Evolutionary conservation across 2,113 vertebrate species (phyloP), one percentile per base, ranked within the genome.

Genomic region (Microtus richardsoni): DNA sequence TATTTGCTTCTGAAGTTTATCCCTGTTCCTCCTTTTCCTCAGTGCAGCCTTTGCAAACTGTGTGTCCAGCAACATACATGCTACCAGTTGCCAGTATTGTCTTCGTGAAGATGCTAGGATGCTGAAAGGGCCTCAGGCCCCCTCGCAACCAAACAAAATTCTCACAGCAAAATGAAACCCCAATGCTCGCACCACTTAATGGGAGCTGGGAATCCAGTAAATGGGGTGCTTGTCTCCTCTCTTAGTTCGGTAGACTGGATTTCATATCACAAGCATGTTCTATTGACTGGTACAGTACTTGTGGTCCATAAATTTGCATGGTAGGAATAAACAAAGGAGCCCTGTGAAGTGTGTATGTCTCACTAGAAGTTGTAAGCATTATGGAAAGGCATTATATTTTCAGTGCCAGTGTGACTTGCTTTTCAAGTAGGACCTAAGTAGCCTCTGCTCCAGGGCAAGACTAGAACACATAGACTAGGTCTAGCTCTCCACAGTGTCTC

Each of bases 101-200:
- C 26, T 66, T 77, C 30, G 10, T 4, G n/a, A 60, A 33, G 30
- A 22, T 11, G 14, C 49, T 36, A 1, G 28, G 36, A 58, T 22
- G 16, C 3, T 8, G 7, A 52, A 47, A 39, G 17, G 0, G 0
- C 5, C 73, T 70, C 17, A 3, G n/a, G 39, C 30, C 19, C 60
- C 39, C 7, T 75, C 10, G 19, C 80, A 92, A 58, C 36, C 44
- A 80, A 74, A 60, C 5, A 70, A 79, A 74, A 62, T 44, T 44
- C 7, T 30, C 86, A 58, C 1, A 87, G 74, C n/a, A 71, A 41
- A 83, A 54, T 47, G 7, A 64, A 71, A 73, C 36, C 2, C 33
- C 54, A 58, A 26, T 4, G 16, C 3, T 24, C 4, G 24, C 62
- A 33, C 39, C 10, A 47, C 39, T 21, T 19, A 21, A n/a, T 66